These are phyloP conservation scores for Pherbina coryleti DNA, from an alignment of 2,888 invertebrate species.

Conservation along the genomic window DNA sequence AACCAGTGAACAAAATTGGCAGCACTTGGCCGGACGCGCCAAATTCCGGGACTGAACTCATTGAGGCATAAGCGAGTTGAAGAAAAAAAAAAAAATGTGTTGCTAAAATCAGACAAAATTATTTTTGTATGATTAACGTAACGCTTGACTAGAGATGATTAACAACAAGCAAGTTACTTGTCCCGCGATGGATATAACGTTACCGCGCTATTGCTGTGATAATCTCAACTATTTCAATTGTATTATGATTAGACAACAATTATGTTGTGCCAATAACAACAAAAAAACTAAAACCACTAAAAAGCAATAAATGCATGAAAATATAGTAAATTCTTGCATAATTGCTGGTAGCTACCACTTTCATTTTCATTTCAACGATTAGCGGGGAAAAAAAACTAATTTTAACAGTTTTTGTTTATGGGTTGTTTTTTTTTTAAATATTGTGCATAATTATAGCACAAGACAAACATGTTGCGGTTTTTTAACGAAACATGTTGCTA, in stretches of 20 bases:
- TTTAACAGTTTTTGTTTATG: too few relatives aligned
- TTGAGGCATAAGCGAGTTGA: background rate
- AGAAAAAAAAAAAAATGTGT: background rate
- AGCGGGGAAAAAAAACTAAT: background rate
- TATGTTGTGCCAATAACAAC: constrained; percentile 20
- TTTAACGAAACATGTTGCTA: background rate
- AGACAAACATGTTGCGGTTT: background rate
- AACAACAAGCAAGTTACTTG: background rate
- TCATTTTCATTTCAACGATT: constrained; percentile 49
- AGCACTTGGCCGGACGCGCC: too few relatives aligned
- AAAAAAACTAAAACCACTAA: constrained; percentile 8
- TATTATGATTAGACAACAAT: constrained; percentile 28
- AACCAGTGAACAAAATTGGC: constrained; percentile 8
- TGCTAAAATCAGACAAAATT: background rate
- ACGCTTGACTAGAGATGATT: constrained; percentile 14
- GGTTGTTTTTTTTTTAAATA: background rate
- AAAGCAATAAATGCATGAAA: background rate
- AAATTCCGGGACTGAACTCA: background rate
- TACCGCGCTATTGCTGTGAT: background rate
- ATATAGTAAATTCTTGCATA: constrained; percentile 55
- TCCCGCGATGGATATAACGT: background rate
- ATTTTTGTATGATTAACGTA: constrained; percentile 22
- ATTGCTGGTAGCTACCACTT: constrained; percentile 56
- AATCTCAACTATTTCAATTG: background rate
- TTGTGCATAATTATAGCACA: background rate